phyloP scores from a whole-genome alignment of 1,140 invertebrate genomes.

The Lutraria rhynchaena region DNA sequence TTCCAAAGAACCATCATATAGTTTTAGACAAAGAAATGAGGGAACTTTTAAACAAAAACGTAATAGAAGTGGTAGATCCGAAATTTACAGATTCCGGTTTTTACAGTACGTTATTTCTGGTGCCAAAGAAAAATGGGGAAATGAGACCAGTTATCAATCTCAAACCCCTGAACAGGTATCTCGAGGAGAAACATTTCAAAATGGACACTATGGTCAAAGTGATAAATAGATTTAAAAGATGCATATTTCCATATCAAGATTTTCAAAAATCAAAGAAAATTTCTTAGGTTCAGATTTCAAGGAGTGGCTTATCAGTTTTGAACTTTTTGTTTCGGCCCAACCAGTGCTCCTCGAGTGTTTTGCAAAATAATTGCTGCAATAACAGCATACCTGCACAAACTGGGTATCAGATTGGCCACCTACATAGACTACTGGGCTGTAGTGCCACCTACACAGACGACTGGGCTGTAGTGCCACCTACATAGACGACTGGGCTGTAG shows the following conservation, averaged over 20 bases:
- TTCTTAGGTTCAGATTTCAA: slow-evolving; percentile 12
- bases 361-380: slow-evolving; percentile 27
- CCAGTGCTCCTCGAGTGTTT: slow-evolving; percentile 33
- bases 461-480: no score
- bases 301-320: slow-evolving; percentile 37
- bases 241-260: slow-evolving; percentile 52
- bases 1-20: background rate
- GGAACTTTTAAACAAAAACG: slow-evolving; percentile 12
- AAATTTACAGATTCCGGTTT: slow-evolving; percentile 20
- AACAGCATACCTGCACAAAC: background rate
- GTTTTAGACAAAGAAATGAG: slow-evolving; percentile 6
- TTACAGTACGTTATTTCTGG: slow-evolving; percentile 46
- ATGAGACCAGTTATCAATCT: slow-evolving; percentile 50
- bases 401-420: slow-evolving; percentile 5
- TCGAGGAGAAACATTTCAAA: no score
- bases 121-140: slow-evolving; percentile 46
- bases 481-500: no score
- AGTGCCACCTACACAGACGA: no score
- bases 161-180: slow-evolving; percentile 52
- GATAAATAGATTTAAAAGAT: slow-evolving; percentile 47
- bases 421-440: slow-evolving; percentile 54
- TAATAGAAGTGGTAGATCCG: slow-evolving; percentile 24
- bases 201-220: slow-evolving; percentile 32
- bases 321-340: slow-evolving; percentile 34
- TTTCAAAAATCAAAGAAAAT: slow-evolving; percentile 19